Percentiles rank a stretch among this genome's conserved stretches.
These are phyloP conservation scores for Myotis pilosus DNA, from an alignment of 2,797 vertebrate genomes.

Conservation along the genomic window DNA sequence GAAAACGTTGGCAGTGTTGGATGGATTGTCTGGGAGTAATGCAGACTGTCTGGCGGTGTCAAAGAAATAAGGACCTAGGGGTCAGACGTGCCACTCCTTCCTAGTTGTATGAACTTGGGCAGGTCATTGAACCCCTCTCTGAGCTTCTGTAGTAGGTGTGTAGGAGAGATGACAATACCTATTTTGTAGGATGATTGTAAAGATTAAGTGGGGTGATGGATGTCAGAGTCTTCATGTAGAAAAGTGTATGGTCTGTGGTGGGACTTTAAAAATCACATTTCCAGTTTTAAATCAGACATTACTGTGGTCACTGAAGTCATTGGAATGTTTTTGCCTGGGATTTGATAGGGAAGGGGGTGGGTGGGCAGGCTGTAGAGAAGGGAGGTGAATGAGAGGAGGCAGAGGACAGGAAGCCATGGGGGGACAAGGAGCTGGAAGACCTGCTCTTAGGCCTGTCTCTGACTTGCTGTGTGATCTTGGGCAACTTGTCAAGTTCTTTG, in stretches of 20 bases:
- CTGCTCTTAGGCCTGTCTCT: too few species aligned
- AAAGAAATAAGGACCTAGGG: not conserved
- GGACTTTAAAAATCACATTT: not conserved
- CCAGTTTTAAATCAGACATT: not conserved
- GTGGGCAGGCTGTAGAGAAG: not conserved
- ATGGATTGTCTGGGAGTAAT: not conserved
- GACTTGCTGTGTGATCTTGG: not conserved
- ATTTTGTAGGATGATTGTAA: not conserved
- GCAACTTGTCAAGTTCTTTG: not conserved
- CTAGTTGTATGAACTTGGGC: not conserved
- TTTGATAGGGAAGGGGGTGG: not conserved
- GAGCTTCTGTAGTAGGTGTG: not conserved
- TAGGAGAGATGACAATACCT: not conserved
- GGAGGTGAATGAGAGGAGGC: not conserved
- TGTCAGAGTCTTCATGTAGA: not conserved
- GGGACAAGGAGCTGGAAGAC: not conserved
- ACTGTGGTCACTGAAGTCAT: not conserved
- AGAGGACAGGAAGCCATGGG: too few species aligned
- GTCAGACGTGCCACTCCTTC: accelerated
- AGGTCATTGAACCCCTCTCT: not conserved
- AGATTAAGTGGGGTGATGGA: too few species aligned
- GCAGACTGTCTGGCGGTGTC: not conserved
- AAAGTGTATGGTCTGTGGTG: accelerated
- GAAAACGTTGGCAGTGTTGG: accelerated
- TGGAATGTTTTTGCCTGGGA: not conserved